Evolutionary conservation across 2,888 invertebrate genomes (phyloP), one percentile per base, ranked within the genome.

Genomic region (Scelioninae gen. 1): DNA sequence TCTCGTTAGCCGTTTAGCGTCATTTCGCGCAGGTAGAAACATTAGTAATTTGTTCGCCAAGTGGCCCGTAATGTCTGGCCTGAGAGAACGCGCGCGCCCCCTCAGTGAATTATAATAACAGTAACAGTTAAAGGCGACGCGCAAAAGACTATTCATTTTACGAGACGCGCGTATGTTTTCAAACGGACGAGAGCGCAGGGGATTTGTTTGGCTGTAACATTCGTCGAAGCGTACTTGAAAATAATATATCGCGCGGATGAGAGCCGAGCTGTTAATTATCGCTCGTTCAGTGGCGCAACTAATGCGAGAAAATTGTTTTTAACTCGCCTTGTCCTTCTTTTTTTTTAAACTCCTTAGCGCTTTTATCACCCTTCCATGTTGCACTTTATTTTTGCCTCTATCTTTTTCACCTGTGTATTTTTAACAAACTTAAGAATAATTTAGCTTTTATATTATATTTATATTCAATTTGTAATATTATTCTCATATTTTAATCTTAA

Each of bases 1-100:
- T 55, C 62, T 49, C 62, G 53, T 62, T 62, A 62, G 43, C 38
- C 62, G 62, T 72, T 72, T 71, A 71, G 62, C 40, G 66, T 66
- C 43, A 29, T 13, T 40, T 13, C 68, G 68, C 10, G 55, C 68
- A 56, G 56, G 56, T 68, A 43, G 45, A 51, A 32, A 55, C 31
- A 32, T 45, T 31, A 31, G 68, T 56, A 68, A 68, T 56, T 68
- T 45, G 68, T 40, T 43, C 66, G 43, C 43, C 11, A 11, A 11
- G 43, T 45, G 34, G 38, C 32, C 60, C n/a, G 62, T 62, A 43
- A 72, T 34, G 53, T 60, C 45, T 53, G n/a, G 45, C 29, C 58
- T 31, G 69, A 16, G 47, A 10, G n/a, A 13, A 23, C 55, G 66
- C n/a, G 10, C 23, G 23, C 23, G 49, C 49, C 34, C 49, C 38